phyloP scores from a whole-genome alignment of 2,113 vertebrate genomes.

The Gyps fulvus region DNA sequence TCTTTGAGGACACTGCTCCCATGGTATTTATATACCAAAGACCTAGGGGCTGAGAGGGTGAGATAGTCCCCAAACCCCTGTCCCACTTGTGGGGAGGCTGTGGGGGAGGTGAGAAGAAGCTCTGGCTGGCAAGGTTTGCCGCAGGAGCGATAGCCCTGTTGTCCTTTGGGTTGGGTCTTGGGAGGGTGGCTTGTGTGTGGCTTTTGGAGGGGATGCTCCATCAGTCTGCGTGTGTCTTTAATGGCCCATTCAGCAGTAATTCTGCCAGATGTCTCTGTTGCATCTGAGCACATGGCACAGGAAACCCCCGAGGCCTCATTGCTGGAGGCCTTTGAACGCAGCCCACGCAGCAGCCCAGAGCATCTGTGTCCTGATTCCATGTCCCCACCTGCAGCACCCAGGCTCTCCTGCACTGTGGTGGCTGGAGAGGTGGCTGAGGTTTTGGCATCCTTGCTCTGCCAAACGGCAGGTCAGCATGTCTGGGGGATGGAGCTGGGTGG shows the following conservation, averaged over 20 bases:
- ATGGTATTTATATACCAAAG: background rate
- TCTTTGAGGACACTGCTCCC: background rate
- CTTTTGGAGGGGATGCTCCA: background rate
- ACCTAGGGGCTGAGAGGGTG: background rate
- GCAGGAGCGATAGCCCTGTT: fast-evolving
- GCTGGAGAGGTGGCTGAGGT: background rate
- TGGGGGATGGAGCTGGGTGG: background rate
- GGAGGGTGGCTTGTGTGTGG: background rate
- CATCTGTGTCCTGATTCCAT: background rate
- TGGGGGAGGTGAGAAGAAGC: background rate
- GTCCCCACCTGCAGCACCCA: background rate
- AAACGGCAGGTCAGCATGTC: fast-evolving
- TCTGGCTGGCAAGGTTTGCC: background rate
- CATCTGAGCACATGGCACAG: background rate
- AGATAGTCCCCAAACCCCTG: background rate
- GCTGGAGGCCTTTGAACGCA: background rate
- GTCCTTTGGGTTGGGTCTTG: background rate
- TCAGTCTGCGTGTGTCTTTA: background rate
- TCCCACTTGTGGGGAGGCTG: no score
- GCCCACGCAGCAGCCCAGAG: background rate
- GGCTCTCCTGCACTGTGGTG: background rate
- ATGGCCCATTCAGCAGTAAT: background rate
- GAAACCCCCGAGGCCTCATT: background rate
- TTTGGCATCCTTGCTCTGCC: background rate
- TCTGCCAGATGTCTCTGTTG: background rate